A percentile compares a stretch with the other conserved stretches of the same genome.
These are phyloP conservation scores for Tragopan temminckii DNA, from an alignment of 2,797 vertebrate genomes.

Conservation along the genomic window DNA sequence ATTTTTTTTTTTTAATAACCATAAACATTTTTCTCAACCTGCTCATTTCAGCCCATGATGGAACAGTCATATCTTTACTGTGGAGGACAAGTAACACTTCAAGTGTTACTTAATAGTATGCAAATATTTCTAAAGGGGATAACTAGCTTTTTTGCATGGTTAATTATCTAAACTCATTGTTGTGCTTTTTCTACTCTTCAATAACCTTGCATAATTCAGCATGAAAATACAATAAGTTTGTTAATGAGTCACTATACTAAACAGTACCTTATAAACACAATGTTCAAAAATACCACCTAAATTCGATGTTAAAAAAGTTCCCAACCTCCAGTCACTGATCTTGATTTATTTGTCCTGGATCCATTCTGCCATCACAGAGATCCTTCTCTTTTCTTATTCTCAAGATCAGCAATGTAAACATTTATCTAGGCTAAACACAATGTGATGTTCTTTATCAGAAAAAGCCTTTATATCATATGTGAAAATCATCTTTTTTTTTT, in stretches of 20 bases:
- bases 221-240: background rate
- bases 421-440: background rate
- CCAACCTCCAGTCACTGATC: background rate
- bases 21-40: background rate
- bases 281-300: background rate
- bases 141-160: background rate
- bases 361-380: background rate
- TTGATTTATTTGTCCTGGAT: background rate
- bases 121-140: background rate
- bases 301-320: background rate
- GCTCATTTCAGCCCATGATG: background rate
- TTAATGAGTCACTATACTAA: background rate
- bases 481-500: background rate
- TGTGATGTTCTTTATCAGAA: background rate
- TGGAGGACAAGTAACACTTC: background rate
- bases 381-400: background rate
- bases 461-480: background rate
- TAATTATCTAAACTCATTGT: background rate
- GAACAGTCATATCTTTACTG: background rate
- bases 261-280: background rate
- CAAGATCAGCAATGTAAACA: background rate
- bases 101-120: background rate
- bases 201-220: background rate
- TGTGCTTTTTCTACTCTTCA: background rate
- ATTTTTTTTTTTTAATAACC: background rate